Base-by-base conservation (phyloP, 2,797 vertebrate species). In the Natrix natrix region DNA sequence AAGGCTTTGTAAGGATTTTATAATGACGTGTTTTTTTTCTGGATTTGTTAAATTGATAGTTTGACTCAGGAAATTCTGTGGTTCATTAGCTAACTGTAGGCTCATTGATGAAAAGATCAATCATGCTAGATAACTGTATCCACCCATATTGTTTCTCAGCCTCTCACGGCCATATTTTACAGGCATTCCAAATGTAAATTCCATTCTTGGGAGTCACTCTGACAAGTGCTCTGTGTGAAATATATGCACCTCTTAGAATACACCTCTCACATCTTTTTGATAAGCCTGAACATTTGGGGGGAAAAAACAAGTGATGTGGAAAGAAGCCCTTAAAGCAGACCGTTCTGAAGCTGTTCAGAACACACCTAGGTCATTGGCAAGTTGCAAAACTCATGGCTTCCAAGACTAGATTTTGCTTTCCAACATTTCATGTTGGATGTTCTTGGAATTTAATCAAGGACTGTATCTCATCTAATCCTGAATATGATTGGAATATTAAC, bases 401-500 rank as follows among this genome's bases (percentile, higher is more conserved):
- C 83, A 87, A 6, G 37, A 13, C 26, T 56, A 90, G 74, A 8
- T 52, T 88, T 87, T 88, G 26, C 61, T 43, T 26, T 93, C 32
- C 55, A 37, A 60, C 86, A 60, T 88, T 93, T 88, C 55, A 60
- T 63, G 61, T 56, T 26, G 61, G 92, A 60, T 88, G 63, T 78
- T 66, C 48, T 56, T 90, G 52, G 78, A 90, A 92, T 37, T 90
- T 90, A 90, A 90, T 90, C 22, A 24, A 43, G 43, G 28, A 54
- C 37, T 83, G 10, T 86, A 7, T 32, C 89, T 94, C 61, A 63
- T 89, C 93, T 89, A 52, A 91, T 89, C 57, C 54, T 26, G 69
- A 89, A 91, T 91, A 89, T 83, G 90, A 89, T 93, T 88, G 55
- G 93, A 96, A 93, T 95, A 93, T 95, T 94, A 94, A 95, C 95